These are phyloP conservation scores for Campaea margaritaria DNA, from an alignment of 2,888 invertebrate species.

Conservation along the genomic window DNA sequence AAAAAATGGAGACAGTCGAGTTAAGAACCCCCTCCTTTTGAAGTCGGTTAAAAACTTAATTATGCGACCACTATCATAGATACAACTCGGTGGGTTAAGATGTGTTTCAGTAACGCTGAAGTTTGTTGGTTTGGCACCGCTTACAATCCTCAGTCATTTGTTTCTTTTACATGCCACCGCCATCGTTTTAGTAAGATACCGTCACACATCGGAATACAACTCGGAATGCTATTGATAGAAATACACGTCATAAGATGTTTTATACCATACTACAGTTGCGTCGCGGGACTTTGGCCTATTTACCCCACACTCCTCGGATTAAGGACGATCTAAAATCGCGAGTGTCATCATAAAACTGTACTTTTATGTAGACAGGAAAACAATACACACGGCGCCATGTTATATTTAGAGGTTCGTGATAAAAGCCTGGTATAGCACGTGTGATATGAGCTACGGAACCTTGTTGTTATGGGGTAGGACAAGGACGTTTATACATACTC, in stretches of 20 bases:
- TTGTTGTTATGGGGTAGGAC: conserved; percentile 1
- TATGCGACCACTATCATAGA: too few relatives aligned
- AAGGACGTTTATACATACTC: background rate
- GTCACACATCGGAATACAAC: too few relatives aligned
- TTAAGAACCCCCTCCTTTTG: too few relatives aligned
- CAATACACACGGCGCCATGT: conserved; percentile 39
- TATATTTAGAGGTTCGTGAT: conserved; percentile 40
- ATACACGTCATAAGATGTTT: background rate
- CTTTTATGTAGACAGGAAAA: conserved; percentile 41
- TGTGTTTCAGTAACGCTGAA: too few relatives aligned
- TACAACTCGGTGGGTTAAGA: too few relatives aligned
- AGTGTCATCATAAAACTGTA: conserved; percentile 39
- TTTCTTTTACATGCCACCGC: too few relatives aligned
- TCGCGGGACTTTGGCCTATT: conserved; percentile 14
- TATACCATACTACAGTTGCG: conserved; percentile 6
- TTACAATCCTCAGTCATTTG: too few relatives aligned
- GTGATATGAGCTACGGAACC: conserved; percentile 17
- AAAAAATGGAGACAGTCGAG: too few relatives aligned
- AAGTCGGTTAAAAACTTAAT: too few relatives aligned
- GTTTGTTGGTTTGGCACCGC: too few relatives aligned
- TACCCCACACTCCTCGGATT: conserved; percentile 36
- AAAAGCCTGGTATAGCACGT: conserved; percentile 27
- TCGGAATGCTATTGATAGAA: too few relatives aligned
- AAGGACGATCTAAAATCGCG: conserved; percentile 39
- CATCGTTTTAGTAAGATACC: too few relatives aligned